These are phyloP conservation scores for Sylvietta virens DNA, from an alignment of 2,113 vertebrate genomes.

Conservation along the genomic window DNA sequence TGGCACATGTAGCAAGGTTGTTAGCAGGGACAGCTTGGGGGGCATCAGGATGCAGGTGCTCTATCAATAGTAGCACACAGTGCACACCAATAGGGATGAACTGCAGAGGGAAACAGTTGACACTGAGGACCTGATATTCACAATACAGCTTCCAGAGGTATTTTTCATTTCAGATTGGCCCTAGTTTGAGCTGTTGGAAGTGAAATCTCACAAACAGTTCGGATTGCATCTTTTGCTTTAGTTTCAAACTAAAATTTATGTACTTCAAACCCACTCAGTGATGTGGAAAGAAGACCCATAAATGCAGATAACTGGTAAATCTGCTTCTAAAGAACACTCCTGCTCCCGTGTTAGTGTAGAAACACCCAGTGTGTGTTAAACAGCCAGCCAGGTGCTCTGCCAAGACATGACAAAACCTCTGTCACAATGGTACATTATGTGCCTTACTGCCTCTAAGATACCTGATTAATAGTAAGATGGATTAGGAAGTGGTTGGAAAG, in stretches of 20 bases:
- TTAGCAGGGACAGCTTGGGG: neutral
- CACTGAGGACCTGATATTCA: neutral
- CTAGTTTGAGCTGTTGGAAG: neutral
- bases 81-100: neutral
- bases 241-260: neutral
- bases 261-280: neutral
- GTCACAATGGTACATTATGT: neutral
- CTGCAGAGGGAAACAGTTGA: neutral
- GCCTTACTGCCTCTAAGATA: neutral
- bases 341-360: neutral
- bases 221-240: neutral
- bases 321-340: neutral
- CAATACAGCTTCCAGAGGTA: neutral
- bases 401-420: neutral
- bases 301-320: neutral
- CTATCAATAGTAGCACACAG: neutral
- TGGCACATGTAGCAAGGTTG: fast-evolving
- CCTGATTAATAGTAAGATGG: neutral
- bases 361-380: neutral
- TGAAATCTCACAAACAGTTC: neutral
- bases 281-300: neutral
- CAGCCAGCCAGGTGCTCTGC: neutral
- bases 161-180: neutral
- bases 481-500: neutral
- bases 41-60: neutral